These are phyloP conservation scores for Tipula lateralis DNA, from an alignment of 2,888 invertebrate species.

Conservation along the genomic window DNA sequence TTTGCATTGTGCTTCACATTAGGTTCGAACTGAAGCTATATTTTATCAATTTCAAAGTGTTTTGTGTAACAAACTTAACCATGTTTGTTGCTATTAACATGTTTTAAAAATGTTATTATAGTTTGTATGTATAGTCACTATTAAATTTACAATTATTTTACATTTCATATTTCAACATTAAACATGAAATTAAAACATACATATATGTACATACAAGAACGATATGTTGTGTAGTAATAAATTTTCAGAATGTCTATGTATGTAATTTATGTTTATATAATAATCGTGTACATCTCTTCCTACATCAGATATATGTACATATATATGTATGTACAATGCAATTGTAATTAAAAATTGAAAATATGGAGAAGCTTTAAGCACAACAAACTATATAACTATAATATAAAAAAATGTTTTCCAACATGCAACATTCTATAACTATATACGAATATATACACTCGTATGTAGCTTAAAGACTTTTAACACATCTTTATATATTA, in stretches of 20 bases:
- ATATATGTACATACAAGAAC: not conserved
- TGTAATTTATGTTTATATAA: not conserved
- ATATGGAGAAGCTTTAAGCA: not conserved
- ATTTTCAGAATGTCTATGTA: not conserved
- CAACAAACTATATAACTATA: not conserved
- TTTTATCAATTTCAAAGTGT: too few relatives aligned
- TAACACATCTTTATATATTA: not conserved
- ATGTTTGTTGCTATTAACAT: too few relatives aligned
- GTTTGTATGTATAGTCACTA: too few relatives aligned
- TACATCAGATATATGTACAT: too few relatives aligned
- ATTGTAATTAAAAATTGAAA: constrained; percentile 3
- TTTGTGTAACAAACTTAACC: too few relatives aligned
- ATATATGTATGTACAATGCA: not conserved
- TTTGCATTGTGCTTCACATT: too few relatives aligned
- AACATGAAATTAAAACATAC: constrained; percentile 11
- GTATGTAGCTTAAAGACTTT: not conserved
- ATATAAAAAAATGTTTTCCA: not conserved
- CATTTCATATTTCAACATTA: constrained; percentile 24
- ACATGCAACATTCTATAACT: not conserved
- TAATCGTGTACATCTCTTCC: not conserved
- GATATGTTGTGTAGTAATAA: not conserved
- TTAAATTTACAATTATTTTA: too few relatives aligned
- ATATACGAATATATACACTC: not conserved
- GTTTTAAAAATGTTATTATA: too few relatives aligned
- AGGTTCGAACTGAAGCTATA: too few relatives aligned